These are phyloP conservation scores for Leptopilina myrica DNA, from an alignment of 2,888 invertebrate species.

Conservation along the genomic window DNA sequence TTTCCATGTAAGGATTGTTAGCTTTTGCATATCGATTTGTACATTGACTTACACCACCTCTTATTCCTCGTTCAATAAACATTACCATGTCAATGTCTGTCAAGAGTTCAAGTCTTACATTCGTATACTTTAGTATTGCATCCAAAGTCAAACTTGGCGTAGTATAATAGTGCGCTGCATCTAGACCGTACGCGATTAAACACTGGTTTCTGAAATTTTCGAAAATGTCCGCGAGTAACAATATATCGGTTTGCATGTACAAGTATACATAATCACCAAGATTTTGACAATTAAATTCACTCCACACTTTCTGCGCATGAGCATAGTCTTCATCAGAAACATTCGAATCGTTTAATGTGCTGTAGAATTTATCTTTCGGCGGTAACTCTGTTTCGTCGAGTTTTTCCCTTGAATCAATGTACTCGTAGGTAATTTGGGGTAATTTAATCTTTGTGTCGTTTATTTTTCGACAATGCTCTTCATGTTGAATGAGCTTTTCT, in stretches of 20 bases:
- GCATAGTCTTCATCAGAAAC: neutral
- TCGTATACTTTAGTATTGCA: constrained; percentile 50
- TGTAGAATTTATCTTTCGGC: neutral
- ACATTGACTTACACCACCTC: neutral
- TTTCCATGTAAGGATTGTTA: constrained; percentile 23
- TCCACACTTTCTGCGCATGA: neutral
- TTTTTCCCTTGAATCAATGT: constrained; percentile 10
- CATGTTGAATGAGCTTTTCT: neutral
- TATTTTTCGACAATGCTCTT: neutral
- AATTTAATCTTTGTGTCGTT: no score
- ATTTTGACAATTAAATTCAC: neutral
- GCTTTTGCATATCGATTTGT: constrained; percentile 51
- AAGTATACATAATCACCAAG: neutral
- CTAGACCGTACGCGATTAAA: constrained; percentile 44
- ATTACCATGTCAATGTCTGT: constrained; percentile 17
- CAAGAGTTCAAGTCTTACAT: constrained; percentile 28
- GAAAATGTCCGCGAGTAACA: constrained; percentile 41
- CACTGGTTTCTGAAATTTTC: constrained; percentile 47
- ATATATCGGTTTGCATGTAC: neutral
- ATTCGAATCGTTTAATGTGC: neutral
- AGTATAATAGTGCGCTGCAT: constrained; percentile 48
- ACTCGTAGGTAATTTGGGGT: neutral
- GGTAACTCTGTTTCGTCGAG: neutral
- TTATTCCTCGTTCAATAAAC: constrained; percentile 11
- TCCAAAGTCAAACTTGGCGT: constrained; percentile 49